These are phyloP conservation scores for Conus canariensis DNA, from an alignment of 2,888 invertebrate species.

Conservation along the genomic window DNA sequence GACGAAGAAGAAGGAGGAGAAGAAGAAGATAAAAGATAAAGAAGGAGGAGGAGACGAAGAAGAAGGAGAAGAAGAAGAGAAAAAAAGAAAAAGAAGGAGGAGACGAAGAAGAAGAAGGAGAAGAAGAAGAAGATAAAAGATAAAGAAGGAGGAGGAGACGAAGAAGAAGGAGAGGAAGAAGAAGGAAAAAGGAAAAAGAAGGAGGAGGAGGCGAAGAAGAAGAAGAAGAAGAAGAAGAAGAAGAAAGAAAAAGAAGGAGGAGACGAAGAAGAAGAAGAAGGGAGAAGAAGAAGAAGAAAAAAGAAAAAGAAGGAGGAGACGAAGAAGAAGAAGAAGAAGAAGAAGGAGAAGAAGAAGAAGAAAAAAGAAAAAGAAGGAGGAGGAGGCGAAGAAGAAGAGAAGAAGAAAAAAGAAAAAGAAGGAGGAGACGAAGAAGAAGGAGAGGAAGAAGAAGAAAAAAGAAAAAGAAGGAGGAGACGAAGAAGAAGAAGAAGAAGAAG, in stretches of 20 bases:
- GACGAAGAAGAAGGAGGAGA: background rate
- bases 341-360: background rate
- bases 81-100: background rate
- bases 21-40: background rate
- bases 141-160: too few relatives aligned
- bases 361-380: too few relatives aligned
- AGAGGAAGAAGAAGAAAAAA: slow-evolving; percentile 10
- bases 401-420: too few relatives aligned
- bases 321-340: background rate
- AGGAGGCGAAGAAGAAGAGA: too few relatives aligned
- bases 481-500: background rate
- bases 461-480: background rate
- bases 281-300: background rate
- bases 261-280: background rate
- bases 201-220: too few relatives aligned
- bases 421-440: too few relatives aligned
- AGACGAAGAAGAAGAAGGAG: too few relatives aligned
- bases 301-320: too few relatives aligned
- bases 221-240: background rate
- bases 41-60: background rate
- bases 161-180: background rate
- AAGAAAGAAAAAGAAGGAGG: background rate
- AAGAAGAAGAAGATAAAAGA: too few relatives aligned
- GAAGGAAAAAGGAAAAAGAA: background rate
- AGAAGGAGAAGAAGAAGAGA: background rate